Evolutionary conservation across 2,888 invertebrate genomes (phyloP).

Genomic region (Drosophila nigricruria): DNA sequence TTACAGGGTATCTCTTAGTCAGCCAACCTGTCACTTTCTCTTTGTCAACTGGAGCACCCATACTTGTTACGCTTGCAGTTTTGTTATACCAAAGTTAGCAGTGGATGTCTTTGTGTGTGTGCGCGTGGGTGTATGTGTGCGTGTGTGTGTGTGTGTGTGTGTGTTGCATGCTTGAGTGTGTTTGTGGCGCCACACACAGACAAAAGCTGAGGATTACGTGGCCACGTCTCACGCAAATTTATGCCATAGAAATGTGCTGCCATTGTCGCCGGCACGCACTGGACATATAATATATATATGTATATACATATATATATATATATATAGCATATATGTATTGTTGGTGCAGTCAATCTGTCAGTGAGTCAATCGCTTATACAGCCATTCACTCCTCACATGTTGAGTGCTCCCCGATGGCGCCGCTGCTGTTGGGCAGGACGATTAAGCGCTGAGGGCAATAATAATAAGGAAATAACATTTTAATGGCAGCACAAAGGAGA

Average conservation of each 20-base stretch:
- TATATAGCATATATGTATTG: conserved; percentile 1
- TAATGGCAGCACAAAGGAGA: conserved; percentile 56
- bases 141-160: background rate
- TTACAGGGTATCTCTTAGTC: conserved; percentile 11
- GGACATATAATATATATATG: conserved; percentile 12
- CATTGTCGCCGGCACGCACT: conserved; percentile 70
- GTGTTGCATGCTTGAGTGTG: background rate
- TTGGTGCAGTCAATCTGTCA: conserved; percentile 27
- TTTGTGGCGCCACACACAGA: conserved; percentile 40
- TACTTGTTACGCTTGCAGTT: conserved; percentile 33
- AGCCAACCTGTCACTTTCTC: background rate
- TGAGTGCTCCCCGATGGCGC: conserved; percentile 43
- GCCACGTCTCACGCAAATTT: conserved; percentile 51
- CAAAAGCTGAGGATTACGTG: conserved; percentile 51
- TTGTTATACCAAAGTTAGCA: conserved; percentile 19
- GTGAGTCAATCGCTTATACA: conserved; percentile 21
- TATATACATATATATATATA: conserved; percentile 2
- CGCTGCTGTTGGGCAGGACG: conserved; percentile 59
- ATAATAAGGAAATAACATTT: conserved; percentile 82
- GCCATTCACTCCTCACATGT: conserved; percentile 39
- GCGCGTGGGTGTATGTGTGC: background rate
- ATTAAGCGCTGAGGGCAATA: conserved; percentile 77
- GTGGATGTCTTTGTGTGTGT: background rate
- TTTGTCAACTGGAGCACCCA: background rate
- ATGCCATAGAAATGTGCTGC: conserved; percentile 61